phyloP scores from a whole-genome alignment of 1,140 invertebrate species.

The Drosophila mauritiana region DNA sequence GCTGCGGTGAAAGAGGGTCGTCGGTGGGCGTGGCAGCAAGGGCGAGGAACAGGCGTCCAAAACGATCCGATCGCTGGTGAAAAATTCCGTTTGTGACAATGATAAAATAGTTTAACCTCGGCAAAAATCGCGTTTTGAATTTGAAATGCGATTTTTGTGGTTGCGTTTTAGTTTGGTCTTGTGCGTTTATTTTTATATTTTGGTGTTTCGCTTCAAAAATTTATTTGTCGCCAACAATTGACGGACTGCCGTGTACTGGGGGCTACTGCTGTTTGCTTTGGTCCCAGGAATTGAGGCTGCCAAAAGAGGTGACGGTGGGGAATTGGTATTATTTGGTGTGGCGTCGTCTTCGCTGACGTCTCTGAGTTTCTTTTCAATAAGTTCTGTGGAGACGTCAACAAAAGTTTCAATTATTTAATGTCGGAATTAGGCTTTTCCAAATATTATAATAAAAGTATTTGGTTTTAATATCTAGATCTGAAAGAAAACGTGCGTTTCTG shows the following conservation, averaged over 20 bases:
- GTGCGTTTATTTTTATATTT: constrained; percentile 32
- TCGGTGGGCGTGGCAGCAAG: constrained; percentile 37
- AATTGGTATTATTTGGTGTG: constrained; percentile 62
- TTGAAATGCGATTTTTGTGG: constrained; percentile 73
- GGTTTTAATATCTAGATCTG: too few species aligned
- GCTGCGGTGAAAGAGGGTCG: constrained; percentile 21
- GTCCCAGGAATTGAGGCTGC: constrained; percentile 31
- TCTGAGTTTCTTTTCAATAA: constrained; percentile 3
- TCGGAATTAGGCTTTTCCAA: too few species aligned
- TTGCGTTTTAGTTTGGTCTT: constrained; percentile 43
- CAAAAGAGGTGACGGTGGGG: constrained; percentile 12
- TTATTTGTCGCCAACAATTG: constrained; percentile 54
- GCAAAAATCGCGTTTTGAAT: constrained; percentile 81
- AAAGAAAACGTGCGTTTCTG: too few species aligned
- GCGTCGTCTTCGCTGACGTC: constrained; percentile 19
- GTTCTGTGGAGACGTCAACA: constrained; percentile 35
- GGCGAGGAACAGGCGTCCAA: constrained; percentile 45
- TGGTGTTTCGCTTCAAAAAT: constrained; percentile 73
- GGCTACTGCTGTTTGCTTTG: constrained; percentile 55
- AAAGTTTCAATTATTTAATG: neutral
- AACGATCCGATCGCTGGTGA: constrained; percentile 70
- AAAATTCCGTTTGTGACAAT: constrained; percentile 83
- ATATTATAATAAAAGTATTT: too few species aligned
- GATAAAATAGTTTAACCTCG: constrained; percentile 83
- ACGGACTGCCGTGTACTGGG: constrained; percentile 32